phyloP scores from a whole-genome alignment of 1,140 invertebrate genomes.

The Oryctes rhinoceros region DNA sequence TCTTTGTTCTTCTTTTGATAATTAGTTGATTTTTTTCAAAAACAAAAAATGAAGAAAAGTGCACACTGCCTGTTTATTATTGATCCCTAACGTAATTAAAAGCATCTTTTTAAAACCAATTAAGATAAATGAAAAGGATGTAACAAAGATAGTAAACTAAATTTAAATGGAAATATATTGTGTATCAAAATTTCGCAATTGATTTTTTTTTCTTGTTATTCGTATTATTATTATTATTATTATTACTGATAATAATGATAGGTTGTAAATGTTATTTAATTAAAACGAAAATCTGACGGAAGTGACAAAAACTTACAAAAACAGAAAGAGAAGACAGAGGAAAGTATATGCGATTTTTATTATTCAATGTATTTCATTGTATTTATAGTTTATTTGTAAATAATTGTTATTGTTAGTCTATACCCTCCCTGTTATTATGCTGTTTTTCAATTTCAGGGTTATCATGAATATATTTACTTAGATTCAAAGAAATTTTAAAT shows the following conservation, averaged over 20 bases:
- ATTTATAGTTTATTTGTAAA: constrained; percentile 47
- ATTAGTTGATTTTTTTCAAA: constrained; percentile 25
- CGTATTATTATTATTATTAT: constrained; percentile 28
- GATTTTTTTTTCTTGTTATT: constrained; percentile 40
- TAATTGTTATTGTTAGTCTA: constrained; percentile 48
- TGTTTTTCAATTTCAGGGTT: constrained; percentile 49
- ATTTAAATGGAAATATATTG: background rate
- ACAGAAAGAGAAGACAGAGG: constrained; percentile 1
- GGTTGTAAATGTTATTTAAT: constrained; percentile 23
- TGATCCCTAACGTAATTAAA: background rate
- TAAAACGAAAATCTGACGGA: background rate
- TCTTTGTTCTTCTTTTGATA: constrained; percentile 25
- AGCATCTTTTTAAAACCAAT: background rate
- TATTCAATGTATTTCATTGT: constrained; percentile 42
- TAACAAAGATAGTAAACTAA: background rate
- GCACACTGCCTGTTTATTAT: constrained; percentile 38
- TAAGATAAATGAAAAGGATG: background rate
- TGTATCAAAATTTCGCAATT: constrained; percentile 31
- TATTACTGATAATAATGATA: constrained; percentile 39
- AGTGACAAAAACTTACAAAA: background rate
- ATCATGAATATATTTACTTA: constrained; percentile 43
- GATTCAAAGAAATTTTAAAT: constrained; percentile 50
- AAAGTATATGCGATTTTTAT: constrained; percentile 36
- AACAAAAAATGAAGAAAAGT: constrained; percentile 15
- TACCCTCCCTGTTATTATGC: constrained; percentile 49